Base-by-base conservation (phyloP, 2,888 invertebrate genomes). In the Tholera decimalis region DNA sequence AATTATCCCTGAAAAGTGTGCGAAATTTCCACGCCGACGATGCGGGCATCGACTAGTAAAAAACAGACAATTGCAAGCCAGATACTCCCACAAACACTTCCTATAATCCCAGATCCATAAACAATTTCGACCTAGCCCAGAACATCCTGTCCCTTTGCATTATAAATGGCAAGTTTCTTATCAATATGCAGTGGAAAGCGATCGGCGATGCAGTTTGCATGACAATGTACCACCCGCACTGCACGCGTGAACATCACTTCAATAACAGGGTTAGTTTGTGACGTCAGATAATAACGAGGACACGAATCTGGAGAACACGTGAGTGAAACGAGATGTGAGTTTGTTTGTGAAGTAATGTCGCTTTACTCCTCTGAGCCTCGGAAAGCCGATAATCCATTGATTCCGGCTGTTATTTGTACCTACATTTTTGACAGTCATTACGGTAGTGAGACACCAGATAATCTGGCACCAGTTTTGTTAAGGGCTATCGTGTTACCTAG, bases 201-300 rank as follows among this genome's bases (percentile, higher is more conserved):
- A 73, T 64, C 49, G 43, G 26, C 53, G 60, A 79, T 80, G 83
- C 82, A 83, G 80, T 82, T 77, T 62, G 84, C 80, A 84, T 85
- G 66, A 65, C 73, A 85, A 83, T 80, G 68, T 65, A 73, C 80
- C 83, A 84, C 83, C 83, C 80, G 77, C 82, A 77, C 64, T 47
- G 77, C 62, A 55, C 35, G 50, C 57, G 57, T 75, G 44, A 50
- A 68, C 53, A 57, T 65, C 56, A 54, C 51, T 60, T 50, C 64
- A 68, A 73, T 70, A 63, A 57, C 67, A 60, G 79, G 76, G 71
- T 73, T 73, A 58, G 44, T 44, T 56, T 60, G 50, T 73, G 77
- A 76, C 71, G 55, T 54, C 71, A 58, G 5, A 28, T 18, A 41
- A 54, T 22, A 73, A 54, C 30, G 69, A 68, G 50, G 33, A 20